Conservation (phyloP, 2,113 vertebrate genomes). For the Setophaga kirtlandii region DNA sequence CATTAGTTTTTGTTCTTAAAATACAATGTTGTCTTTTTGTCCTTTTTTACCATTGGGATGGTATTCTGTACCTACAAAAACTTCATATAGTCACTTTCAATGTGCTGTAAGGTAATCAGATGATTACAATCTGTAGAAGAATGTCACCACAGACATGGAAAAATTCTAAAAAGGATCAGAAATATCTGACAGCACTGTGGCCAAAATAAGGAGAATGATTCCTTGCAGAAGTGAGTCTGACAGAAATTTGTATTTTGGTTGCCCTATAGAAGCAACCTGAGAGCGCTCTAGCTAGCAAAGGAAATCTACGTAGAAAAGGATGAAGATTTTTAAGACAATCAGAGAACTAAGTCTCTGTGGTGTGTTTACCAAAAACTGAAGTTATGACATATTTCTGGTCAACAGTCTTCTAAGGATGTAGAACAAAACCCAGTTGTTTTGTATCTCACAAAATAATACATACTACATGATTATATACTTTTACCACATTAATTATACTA, state of each 20-base stretch:
- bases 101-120: background rate
- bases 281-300: background rate
- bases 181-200: background rate
- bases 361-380: background rate
- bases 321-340: background rate
- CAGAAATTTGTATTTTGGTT: background rate
- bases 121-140: background rate
- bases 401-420: background rate
- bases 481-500: background rate
- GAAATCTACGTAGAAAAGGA: background rate
- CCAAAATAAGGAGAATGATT: background rate
- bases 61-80: background rate
- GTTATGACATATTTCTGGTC: background rate
- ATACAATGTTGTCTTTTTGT: background rate
- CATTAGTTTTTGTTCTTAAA: background rate
- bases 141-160: background rate
- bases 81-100: background rate
- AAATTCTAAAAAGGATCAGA: background rate
- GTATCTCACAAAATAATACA: background rate
- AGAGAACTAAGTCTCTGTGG: background rate
- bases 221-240: background rate
- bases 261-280: background rate
- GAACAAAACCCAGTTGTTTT: background rate
- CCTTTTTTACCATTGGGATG: background rate
- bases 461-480: background rate